Evolutionary conservation across 2,888 invertebrate genomes (phyloP), one percentile per base, ranked within the genome.

Genomic region (Anthoptus insignis): DNA sequence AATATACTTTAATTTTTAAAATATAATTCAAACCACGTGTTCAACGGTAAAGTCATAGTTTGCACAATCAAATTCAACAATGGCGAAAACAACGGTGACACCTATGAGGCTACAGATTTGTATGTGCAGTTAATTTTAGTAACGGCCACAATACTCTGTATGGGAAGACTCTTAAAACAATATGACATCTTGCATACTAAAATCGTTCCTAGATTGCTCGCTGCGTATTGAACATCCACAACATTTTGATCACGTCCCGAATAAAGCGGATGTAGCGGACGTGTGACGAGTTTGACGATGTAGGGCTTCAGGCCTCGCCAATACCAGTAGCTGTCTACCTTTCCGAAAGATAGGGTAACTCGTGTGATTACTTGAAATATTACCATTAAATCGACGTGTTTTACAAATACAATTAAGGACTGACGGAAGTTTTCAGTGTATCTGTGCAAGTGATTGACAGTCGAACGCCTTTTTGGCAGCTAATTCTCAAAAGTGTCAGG

Each of bases 231-330:
- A 76, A 73, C 72, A 76, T 77, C 64, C 75, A 77, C 77, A 75
- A 77, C 76, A 85, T 86, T 82, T 77, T 79, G 80, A 80, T 86
- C 89, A 89, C 87, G 89, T 89, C 84, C 83, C 71, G 76, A 81
- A 79, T 79, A 78, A 82, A 84, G 81, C 92, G 93, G 92, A 92
- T 87, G 89, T 89, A 78, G 81, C 76, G 77, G 74, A 75, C 79
- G 78, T 92, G 90, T 89, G 90, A 87, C 84, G 82, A 79, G 89
- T 81, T 82, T 89, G 76, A 80, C 81, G 85, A 91, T 85, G 77
- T 77, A 69, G 78, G 76, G 77, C 79, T 75, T 76, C 75, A 75
- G 76, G 76, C 76, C 78, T 73, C 68, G 72, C 74, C 39, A 77
- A 72, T 74, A 81, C 74, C 87, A 93, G 92, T 93, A 78, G 79